These are phyloP conservation scores for Aegotheles bennettii DNA, from an alignment of 2,113 vertebrate species.

Conservation along the genomic window DNA sequence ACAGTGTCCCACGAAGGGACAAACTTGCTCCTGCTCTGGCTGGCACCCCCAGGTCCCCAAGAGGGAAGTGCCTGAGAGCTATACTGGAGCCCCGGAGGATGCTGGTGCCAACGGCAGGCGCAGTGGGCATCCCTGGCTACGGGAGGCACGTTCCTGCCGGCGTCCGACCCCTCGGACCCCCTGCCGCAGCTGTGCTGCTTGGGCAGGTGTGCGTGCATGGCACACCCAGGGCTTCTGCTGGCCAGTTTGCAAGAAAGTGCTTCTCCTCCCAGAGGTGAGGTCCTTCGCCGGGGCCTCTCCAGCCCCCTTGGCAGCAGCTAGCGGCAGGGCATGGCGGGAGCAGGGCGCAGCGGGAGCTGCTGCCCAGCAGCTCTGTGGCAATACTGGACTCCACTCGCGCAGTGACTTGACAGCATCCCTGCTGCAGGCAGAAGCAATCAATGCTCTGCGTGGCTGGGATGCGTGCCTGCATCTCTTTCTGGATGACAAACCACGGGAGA, in stretches of 20 bases:
- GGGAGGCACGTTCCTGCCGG: constrained; percentile 29
- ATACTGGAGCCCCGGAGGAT: constrained; percentile 43
- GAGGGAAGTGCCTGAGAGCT: constrained; percentile 36
- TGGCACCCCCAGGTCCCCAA: constrained; percentile 52
- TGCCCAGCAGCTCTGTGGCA: constrained; percentile 81
- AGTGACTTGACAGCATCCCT: constrained; percentile 82
- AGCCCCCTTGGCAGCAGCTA: constrained; percentile 69
- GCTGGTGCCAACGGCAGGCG: constrained; percentile 76
- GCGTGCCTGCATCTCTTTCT: constrained; percentile 61
- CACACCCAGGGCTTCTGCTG: constrained; percentile 14
- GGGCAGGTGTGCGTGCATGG: constrained; percentile 81
- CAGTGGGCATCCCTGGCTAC: constrained; percentile 69
- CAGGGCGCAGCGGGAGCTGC: constrained; percentile 67
- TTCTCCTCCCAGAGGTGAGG: constrained; percentile 39
- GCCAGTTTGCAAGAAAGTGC: constrained; percentile 8
- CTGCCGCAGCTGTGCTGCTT: constrained; percentile 78
- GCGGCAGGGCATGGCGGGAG: constrained; percentile 66
- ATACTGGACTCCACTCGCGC: constrained; percentile 83
- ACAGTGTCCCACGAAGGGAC: constrained; percentile 71
- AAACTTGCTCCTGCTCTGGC: constrained; percentile 65
- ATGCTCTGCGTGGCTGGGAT: constrained; percentile 80
- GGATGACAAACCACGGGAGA: not conserved
- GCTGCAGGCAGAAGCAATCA: constrained; percentile 87
- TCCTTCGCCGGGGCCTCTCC: constrained; percentile 29
- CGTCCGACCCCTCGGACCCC: constrained; percentile 62